A percentile compares a stretch with the other conserved stretches of the same genome.
phyloP scores from a whole-genome alignment of 2,888 invertebrate species.

The Baronia brevicornis region DNA sequence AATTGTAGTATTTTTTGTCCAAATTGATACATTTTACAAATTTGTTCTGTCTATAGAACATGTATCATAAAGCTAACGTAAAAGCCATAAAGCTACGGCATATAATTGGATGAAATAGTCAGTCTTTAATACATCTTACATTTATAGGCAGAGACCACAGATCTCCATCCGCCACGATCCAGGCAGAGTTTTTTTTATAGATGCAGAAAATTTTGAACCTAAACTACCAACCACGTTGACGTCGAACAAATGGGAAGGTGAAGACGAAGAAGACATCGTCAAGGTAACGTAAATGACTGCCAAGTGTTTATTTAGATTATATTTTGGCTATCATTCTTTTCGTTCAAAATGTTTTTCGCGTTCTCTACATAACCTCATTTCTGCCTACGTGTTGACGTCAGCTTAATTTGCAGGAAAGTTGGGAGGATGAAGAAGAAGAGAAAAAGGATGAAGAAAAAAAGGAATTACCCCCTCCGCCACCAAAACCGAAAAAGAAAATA shows the following conservation, averaged over 20 bases:
- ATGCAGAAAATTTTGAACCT: constrained; percentile 83
- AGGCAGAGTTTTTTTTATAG: constrained; percentile 61
- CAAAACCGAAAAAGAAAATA: constrained; percentile 84
- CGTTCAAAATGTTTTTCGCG: constrained; percentile 13
- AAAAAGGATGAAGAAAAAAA: constrained; percentile 85
- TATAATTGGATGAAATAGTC: no score
- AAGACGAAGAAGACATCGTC: constrained; percentile 90
- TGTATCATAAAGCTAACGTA: no score
- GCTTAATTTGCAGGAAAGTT: constrained; percentile 85
- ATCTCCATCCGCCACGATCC: no score
- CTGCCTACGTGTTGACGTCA: constrained; percentile 63
- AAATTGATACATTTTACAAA: no score
- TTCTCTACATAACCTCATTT: constrained; percentile 55
- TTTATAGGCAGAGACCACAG: no score
- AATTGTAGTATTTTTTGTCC: no score
- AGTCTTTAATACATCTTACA: no score
- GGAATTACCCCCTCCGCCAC: constrained; percentile 72
- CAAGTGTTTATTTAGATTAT: constrained; percentile 33
- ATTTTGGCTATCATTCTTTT: constrained; percentile 8
- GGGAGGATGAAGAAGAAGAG: constrained; percentile 94
- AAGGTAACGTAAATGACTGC: constrained; percentile 77
- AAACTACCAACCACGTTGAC: constrained; percentile 77
- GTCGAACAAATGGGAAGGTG: constrained; percentile 89
- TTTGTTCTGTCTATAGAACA: no score
- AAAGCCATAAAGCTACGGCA: no score